Conservation (phyloP, 2,113 vertebrate genomes). For the Caracal caracal region DNA sequence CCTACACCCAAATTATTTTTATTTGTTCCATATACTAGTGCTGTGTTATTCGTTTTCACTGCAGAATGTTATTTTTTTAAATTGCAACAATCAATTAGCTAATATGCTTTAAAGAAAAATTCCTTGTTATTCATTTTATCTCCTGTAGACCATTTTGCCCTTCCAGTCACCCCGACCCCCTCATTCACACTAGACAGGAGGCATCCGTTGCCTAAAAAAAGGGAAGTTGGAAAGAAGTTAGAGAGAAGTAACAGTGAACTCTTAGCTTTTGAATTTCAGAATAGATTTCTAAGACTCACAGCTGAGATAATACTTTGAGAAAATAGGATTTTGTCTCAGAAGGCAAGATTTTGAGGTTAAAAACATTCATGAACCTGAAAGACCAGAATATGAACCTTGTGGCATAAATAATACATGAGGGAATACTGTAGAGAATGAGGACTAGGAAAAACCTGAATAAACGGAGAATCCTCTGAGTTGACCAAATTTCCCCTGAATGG, state of each 20-base stretch:
- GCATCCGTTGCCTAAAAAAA: background rate
- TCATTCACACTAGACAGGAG: background rate
- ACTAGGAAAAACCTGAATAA: background rate
- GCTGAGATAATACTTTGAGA: background rate
- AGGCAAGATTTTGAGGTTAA: background rate
- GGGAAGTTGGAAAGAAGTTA: background rate
- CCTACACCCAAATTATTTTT: background rate
- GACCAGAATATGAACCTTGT: background rate
- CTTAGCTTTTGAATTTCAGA: slow-evolving; percentile 27
- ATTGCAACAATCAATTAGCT: background rate
- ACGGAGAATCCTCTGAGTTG: background rate
- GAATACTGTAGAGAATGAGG: background rate
- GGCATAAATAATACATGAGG: background rate
- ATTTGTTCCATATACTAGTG: background rate
- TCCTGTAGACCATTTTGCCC: background rate
- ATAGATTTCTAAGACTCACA: background rate
- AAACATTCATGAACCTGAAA: background rate
- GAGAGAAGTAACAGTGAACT: background rate
- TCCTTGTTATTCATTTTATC: background rate
- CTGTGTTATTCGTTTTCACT: background rate
- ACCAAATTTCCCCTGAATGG: background rate
- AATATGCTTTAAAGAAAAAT: background rate
- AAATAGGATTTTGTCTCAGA: background rate
- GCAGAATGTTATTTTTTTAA: background rate
- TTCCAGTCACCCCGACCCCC: background rate